Evolutionary conservation across 2,888 invertebrate species (phyloP).

Genomic region (Conops quadrifasciatus): DNA sequence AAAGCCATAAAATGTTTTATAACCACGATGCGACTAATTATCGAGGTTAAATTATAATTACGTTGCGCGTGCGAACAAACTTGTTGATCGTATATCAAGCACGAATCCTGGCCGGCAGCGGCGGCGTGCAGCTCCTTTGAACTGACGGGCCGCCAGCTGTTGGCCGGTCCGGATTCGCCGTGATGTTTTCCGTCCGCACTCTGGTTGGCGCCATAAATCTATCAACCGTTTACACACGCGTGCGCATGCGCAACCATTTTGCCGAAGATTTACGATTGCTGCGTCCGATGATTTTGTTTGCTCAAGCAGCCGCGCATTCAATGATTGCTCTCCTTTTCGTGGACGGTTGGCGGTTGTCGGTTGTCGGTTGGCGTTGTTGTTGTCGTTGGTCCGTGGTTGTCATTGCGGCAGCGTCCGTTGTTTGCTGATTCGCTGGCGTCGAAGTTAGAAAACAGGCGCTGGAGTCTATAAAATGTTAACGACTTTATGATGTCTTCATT

Average conservation of each 20-base stretch:
- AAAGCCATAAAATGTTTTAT: conserved; percentile 50
- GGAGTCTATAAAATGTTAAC: conserved; percentile 22
- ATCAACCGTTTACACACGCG: conserved; percentile 32
- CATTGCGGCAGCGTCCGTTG: not conserved
- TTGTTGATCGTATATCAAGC: conserved; percentile 24
- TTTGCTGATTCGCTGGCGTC: conserved; percentile 1
- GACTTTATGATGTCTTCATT: conserved; percentile 29
- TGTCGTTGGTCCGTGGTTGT: conserved; percentile 10
- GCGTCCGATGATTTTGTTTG: conserved; percentile 24
- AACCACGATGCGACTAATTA: conserved; percentile 62
- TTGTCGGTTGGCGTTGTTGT: not conserved
- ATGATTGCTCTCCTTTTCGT: not conserved
- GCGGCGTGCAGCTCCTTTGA: conserved; percentile 16
- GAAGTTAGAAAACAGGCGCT: not conserved
- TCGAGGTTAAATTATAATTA: conserved; percentile 60
- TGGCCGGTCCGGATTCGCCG: not conserved
- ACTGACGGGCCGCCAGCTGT: not conserved
- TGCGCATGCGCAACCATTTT: conserved; percentile 34
- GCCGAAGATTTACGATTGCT: conserved; percentile 27
- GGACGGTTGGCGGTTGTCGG: no score
- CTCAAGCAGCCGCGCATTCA: conserved; percentile 4
- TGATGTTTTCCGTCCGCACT: conserved; percentile 3
- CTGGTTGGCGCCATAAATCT: conserved; percentile 35
- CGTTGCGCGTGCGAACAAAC: conserved; percentile 43
- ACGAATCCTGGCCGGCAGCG: conserved; percentile 5